Percentiles rank a stretch among this genome's conserved stretches.
Evolutionary conservation across 1,140 invertebrate species (phyloP).

Genomic region (Drepana arcuata): DNA sequence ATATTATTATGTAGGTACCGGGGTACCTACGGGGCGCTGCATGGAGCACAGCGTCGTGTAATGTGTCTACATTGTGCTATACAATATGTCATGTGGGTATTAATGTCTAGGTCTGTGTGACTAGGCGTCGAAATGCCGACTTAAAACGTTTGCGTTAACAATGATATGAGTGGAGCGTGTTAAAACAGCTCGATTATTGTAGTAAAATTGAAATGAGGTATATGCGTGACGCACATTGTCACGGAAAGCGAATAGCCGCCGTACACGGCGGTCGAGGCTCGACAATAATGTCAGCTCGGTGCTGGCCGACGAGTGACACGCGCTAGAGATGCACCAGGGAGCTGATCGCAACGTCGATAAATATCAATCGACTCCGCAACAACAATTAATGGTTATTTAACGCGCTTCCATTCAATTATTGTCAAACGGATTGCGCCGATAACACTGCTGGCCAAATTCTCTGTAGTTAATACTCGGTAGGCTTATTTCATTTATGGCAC

Average conservation of each 20-base stretch:
- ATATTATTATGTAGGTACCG: constrained; percentile 16
- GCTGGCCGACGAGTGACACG: too few relatives aligned
- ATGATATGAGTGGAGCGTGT: constrained; percentile 11
- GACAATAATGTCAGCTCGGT: too few relatives aligned
- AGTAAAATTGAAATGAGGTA: constrained; percentile 26
- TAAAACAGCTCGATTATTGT: constrained; percentile 16
- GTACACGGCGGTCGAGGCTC: constrained; percentile 10
- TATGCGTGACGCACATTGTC: constrained; percentile 24
- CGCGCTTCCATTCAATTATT: constrained; percentile 57
- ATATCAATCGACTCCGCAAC: constrained; percentile 41
- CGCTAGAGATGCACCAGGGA: constrained; percentile 16
- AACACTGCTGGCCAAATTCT: constrained; percentile 47
- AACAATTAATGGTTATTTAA: constrained; percentile 62
- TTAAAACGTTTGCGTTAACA: constrained; percentile 14
- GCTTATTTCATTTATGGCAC: constrained; percentile 45
- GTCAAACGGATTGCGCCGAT: constrained; percentile 44
- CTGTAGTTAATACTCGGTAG: constrained; percentile 38
- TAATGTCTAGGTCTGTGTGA: constrained; percentile 15
- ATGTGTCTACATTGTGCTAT: constrained; percentile 23
- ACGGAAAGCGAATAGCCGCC: constrained; percentile 19
- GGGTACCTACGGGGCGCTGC: constrained; percentile 7
- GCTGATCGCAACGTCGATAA: constrained; percentile 30
- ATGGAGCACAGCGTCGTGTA: constrained; percentile 12
- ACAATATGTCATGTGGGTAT: constrained; percentile 18
- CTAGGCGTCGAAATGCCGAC: constrained; percentile 14